These are phyloP conservation scores for Lordiphosa mommai DNA, from an alignment of 1,140 invertebrate species.

Conservation along the genomic window DNA sequence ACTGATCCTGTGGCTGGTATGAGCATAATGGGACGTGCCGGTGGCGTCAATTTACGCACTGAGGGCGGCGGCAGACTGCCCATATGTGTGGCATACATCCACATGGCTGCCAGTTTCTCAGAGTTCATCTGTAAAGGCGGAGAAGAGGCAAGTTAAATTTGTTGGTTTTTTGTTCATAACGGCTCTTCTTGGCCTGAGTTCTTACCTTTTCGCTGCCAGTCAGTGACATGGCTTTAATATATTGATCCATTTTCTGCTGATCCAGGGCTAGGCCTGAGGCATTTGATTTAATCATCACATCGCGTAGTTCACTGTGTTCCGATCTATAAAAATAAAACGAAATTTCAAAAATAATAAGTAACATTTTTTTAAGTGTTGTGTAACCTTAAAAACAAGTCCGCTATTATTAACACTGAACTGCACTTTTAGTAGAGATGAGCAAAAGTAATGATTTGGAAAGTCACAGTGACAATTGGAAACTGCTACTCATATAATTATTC, in stretches of 20 bases:
- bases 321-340: conserved; percentile 31
- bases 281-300: conserved; percentile 69
- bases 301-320: conserved; percentile 48
- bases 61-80: conserved; percentile 45
- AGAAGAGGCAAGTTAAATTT: not conserved
- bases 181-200: not conserved
- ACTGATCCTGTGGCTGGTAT: conserved; percentile 58
- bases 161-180: not conserved
- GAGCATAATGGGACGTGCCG: conserved; percentile 61
- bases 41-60: conserved; percentile 48
- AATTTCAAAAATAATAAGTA: too few relatives aligned
- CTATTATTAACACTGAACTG: too few relatives aligned
- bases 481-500: too few relatives aligned
- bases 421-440: too few relatives aligned
- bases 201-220: conserved; percentile 66
- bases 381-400: too few relatives aligned
- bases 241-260: conserved; percentile 71
- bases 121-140: conserved; percentile 38
- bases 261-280: conserved; percentile 52
- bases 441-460: too few relatives aligned
- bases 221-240: conserved; percentile 69
- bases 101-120: conserved; percentile 70
- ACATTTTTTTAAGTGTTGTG: too few relatives aligned
- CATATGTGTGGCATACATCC: conserved; percentile 74
- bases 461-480: too few relatives aligned